Evolutionary conservation across 2,888 invertebrate genomes (phyloP).

Genomic region (Glaucopsyche alexis): DNA sequence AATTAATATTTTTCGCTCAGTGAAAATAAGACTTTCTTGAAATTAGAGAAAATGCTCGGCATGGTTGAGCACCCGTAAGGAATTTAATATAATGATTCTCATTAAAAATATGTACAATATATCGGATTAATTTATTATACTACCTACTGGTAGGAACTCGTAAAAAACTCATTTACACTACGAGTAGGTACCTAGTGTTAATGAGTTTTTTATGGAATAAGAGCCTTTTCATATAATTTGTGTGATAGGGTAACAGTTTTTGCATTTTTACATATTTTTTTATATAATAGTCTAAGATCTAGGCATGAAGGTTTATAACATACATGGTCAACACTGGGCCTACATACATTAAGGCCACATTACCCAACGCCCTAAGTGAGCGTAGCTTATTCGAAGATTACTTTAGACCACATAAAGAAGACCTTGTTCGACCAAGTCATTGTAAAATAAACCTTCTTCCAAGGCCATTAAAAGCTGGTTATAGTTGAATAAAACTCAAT

Average conservation of each 20-base stretch:
- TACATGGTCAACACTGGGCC: conserved; percentile 35
- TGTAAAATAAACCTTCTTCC: neutral
- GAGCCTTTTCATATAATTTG: no score
- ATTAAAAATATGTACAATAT: neutral
- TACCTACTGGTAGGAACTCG: neutral
- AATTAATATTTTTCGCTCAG: conserved; percentile 2
- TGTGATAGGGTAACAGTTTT: no score
- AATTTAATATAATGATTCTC: neutral
- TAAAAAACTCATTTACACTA: no score
- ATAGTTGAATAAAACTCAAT: neutral
- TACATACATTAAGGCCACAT: conserved; percentile 54
- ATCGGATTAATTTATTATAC: neutral
- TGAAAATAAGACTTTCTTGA: conserved; percentile 22
- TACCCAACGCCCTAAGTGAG: conserved; percentile 52
- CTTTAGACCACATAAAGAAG: conserved; percentile 34
- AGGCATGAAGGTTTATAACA: conserved; percentile 28
- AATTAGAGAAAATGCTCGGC: neutral
- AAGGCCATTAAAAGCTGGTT: neutral
- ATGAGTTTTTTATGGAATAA: no score
- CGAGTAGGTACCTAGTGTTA: no score
- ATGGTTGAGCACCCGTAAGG: neutral
- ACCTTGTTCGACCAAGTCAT: neutral
- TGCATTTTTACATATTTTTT: no score
- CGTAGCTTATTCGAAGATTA: conserved; percentile 52
- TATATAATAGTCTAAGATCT: no score